Evolutionary conservation across 2,797 vertebrate genomes (phyloP).

Genomic region (Tadarida brasiliensis): DNA sequence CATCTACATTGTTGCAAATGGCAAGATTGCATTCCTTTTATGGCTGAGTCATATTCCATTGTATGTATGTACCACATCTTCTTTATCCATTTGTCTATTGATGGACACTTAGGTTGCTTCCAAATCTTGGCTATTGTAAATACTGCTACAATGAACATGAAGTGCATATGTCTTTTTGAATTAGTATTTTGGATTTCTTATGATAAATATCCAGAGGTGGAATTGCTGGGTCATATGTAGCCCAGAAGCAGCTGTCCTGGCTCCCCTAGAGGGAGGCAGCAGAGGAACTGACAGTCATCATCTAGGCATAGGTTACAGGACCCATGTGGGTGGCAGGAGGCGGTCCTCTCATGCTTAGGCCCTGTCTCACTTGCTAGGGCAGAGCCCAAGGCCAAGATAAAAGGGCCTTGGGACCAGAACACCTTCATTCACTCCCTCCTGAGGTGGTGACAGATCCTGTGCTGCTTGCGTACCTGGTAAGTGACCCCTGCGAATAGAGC

Average conservation of each 20-base stretch:
- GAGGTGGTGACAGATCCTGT: background rate
- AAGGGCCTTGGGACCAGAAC: background rate
- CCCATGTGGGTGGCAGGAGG: background rate
- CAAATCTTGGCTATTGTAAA: background rate
- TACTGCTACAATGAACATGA: background rate
- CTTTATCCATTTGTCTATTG: background rate
- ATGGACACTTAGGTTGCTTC: background rate
- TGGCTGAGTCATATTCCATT: background rate
- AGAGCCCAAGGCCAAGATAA: constrained; percentile 38
- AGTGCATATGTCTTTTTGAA: background rate
- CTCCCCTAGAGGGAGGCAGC: background rate
- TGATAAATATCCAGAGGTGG: background rate
- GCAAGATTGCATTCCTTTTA: background rate
- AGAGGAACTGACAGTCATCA: background rate
- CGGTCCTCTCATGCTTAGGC: background rate
- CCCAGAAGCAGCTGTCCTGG: background rate
- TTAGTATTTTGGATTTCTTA: background rate
- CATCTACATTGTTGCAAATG: background rate
- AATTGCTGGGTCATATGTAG: background rate
- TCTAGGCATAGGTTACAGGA: background rate
- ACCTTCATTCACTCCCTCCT: background rate
- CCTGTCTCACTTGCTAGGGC: constrained; percentile 61
- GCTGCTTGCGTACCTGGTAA: background rate
- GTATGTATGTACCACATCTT: background rate
- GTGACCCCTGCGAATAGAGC: background rate